Evolutionary conservation across 2,797 vertebrate species (phyloP).

Genomic region (Phoebastria nigripes): DNA sequence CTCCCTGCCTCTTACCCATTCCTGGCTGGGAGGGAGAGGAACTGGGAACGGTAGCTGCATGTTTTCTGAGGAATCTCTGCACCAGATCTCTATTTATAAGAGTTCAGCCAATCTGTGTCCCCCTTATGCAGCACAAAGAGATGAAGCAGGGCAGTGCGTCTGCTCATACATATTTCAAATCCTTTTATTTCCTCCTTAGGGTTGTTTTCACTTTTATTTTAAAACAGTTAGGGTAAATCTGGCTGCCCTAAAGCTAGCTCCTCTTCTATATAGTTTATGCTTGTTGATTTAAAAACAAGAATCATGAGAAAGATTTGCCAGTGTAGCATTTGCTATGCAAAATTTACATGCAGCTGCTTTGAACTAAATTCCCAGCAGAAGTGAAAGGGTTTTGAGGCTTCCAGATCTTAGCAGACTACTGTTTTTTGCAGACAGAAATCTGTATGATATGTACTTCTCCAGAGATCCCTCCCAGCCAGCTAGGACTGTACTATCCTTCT

Average conservation of each 20-base stretch:
- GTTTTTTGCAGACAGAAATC: constrained; percentile 9
- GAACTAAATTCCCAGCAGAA: constrained; percentile 62
- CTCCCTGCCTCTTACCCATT: neutral
- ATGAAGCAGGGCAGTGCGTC: neutral
- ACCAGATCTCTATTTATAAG: neutral
- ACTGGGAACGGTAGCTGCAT: neutral
- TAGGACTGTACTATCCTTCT: neutral
- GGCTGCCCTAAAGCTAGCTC: neutral
- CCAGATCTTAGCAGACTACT: constrained; percentile 36
- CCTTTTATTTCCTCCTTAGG: neutral
- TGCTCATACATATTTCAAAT: constrained; percentile 15
- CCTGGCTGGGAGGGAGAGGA: neutral
- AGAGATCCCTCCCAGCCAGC: constrained; percentile 2
- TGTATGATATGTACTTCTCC: neutral
- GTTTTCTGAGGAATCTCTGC: neutral
- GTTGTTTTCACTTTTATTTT: constrained; percentile 24
- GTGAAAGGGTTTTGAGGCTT: constrained; percentile 49
- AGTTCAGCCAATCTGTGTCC: neutral
- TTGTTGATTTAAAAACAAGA: constrained; percentile 39
- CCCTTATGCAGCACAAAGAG: constrained; percentile 1
- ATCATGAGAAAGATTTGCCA: constrained; percentile 12
- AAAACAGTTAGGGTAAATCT: neutral
- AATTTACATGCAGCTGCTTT: constrained; percentile 53
- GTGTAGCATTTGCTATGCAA: neutral
- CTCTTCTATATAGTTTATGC: constrained; percentile 1